These are phyloP conservation scores for Cantharis flavilabris DNA, from an alignment of 2,888 invertebrate species.

Conservation along the genomic window DNA sequence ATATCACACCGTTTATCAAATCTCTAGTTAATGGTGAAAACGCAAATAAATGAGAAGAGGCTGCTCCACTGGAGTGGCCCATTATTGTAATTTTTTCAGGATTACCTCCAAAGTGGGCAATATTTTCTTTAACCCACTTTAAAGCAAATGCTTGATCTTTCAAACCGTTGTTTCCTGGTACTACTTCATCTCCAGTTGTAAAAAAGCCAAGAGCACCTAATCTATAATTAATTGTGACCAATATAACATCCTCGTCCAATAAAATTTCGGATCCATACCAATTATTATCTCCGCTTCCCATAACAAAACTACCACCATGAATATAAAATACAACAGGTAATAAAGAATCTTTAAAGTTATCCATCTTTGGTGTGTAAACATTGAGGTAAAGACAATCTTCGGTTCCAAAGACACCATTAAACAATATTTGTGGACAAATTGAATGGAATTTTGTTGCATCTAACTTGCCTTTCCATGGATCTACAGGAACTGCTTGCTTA, in stretches of 20 bases:
- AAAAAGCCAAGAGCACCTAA: slow-evolving; percentile 50
- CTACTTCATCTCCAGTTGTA: slow-evolving; percentile 45
- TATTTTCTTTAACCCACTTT: slow-evolving; percentile 51
- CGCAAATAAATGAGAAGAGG: slow-evolving; percentile 53
- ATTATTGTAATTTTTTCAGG: slow-evolving; percentile 50
- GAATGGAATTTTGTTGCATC: slow-evolving; percentile 69
- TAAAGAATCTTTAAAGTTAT: slow-evolving; percentile 59
- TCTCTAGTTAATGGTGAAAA: slow-evolving; percentile 50
- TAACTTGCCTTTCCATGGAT: slow-evolving; percentile 66
- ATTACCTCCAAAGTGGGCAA: slow-evolving; percentile 52
- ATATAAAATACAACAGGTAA: slow-evolving; percentile 77
- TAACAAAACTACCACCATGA: slow-evolving; percentile 77
- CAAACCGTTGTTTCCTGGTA: slow-evolving; percentile 54
- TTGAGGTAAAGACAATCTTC: slow-evolving; percentile 88
- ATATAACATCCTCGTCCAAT: slow-evolving; percentile 70
- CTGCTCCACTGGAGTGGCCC: slow-evolving; percentile 55
- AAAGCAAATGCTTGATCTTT: slow-evolving; percentile 53
- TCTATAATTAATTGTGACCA: slow-evolving; percentile 52
- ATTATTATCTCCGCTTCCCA: slow-evolving; percentile 68
- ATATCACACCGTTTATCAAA: slow-evolving; percentile 61
- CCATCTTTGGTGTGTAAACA: slow-evolving; percentile 60
- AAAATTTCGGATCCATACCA: slow-evolving; percentile 75
- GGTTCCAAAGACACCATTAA: slow-evolving; percentile 61
- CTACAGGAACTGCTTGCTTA: slow-evolving; percentile 67
- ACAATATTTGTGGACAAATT: slow-evolving; percentile 72